Evolutionary conservation across 2,888 invertebrate species (phyloP).

Genomic region (Choreutis nemorana): DNA sequence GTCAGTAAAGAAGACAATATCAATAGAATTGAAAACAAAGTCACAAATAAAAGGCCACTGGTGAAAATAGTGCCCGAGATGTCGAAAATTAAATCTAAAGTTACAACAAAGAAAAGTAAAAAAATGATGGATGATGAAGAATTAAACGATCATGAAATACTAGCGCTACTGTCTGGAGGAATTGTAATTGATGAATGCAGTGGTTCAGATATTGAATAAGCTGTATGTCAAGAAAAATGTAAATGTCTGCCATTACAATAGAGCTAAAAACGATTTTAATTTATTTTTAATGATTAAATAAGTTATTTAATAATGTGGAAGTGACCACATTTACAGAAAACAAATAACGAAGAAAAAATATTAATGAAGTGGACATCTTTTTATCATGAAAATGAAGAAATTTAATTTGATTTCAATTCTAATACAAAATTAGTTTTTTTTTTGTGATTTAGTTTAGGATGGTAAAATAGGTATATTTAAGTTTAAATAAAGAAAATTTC

Average conservation of each 20-base stretch:
- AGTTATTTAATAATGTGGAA: too few species aligned
- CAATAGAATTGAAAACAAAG: constrained; percentile 4
- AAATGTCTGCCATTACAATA: constrained; percentile 2
- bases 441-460: too few species aligned
- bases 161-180: constrained; percentile 39
- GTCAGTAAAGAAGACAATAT: constrained; percentile 2
- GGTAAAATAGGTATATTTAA: too few species aligned
- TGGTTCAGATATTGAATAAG: constrained; percentile 35
- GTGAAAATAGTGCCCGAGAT: constrained; percentile 2
- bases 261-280: too few species aligned
- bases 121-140: constrained; percentile 27
- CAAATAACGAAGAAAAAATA: too few species aligned
- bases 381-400: too few species aligned
- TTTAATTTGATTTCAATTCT: too few species aligned
- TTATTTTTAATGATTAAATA: constrained; percentile 6
- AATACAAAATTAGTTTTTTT: too few species aligned
- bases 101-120: background rate
- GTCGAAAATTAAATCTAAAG: constrained; percentile 6
- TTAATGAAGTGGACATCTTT: too few species aligned
- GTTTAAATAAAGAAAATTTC: too few species aligned
- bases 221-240: constrained; percentile 2
- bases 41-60: constrained; percentile 1
- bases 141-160: constrained; percentile 39
- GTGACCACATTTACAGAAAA: too few species aligned
- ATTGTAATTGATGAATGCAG: constrained; percentile 46